Conservation (phyloP, 2,113 vertebrate species). For the Sarotherodon lohbergeri region DNA sequence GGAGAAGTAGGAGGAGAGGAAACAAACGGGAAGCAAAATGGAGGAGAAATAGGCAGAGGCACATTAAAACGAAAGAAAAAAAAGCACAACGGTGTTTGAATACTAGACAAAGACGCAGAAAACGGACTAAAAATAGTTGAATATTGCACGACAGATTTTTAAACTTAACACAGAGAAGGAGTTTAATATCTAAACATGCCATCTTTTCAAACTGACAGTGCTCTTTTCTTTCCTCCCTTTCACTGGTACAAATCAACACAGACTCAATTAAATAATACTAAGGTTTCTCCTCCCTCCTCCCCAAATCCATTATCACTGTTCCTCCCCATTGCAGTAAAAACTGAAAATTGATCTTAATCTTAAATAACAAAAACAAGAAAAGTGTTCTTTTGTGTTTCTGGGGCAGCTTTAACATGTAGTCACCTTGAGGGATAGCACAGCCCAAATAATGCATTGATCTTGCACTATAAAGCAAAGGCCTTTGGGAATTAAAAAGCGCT, state of each 20-base stretch:
- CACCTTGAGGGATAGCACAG: constrained; percentile 64
- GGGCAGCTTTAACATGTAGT: constrained; percentile 50
- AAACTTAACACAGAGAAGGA: background rate
- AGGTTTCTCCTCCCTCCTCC: background rate
- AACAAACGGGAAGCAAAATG: background rate
- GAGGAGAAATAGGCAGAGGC: background rate
- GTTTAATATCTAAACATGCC: background rate
- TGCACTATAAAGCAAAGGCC: constrained; percentile 43
- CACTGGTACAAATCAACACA: background rate
- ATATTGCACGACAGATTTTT: background rate
- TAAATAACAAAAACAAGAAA: constrained; percentile 55
- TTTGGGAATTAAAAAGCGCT: constrained; percentile 37
- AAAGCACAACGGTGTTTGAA: background rate
- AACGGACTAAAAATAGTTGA: background rate
- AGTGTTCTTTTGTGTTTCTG: constrained; percentile 59
- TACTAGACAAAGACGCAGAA: background rate
- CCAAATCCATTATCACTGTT: background rate
- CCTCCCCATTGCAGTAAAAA: background rate
- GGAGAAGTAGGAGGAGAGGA: background rate
- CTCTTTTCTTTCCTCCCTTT: constrained; percentile 12
- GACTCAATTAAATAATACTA: constrained; percentile 35
- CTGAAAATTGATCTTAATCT: constrained; percentile 52
- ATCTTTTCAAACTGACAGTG: background rate
- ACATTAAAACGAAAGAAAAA: background rate
- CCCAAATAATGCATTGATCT: constrained; percentile 57